Base-by-base conservation (phyloP, 2,113 vertebrate species). In the Paedocypris sp. region DNA sequence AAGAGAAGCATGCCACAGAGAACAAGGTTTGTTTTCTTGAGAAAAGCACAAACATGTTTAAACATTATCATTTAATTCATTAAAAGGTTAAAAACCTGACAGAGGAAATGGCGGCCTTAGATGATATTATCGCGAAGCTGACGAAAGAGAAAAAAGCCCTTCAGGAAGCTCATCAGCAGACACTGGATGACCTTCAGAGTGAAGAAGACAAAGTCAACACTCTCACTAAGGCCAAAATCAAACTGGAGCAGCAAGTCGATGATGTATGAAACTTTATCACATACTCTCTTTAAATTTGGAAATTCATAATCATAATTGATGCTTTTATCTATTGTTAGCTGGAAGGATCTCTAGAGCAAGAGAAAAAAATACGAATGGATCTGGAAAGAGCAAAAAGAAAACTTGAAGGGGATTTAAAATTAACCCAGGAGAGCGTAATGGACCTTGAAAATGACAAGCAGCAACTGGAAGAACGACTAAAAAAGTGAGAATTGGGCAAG, bases 1-100 rank as follows among this genome's bases (percentile, higher is more conserved):
- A 91, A 60, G 88, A 91, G 71, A 91, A 91, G 50, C 89, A 91
- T 0, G 89, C 89, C 0, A 91, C 88, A 0, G 89, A 91, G 72
- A 91, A 91, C 73, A 91, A 91, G 86, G 89, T 89, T 45, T 23
- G n/a, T n/a, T n/a, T n/a, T n/a, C n/a, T n/a, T n/a, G n/a, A n/a
- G n/a, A n/a, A n/a, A n/a, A n/a, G n/a, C n/a, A n/a, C n/a, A n/a
- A n/a, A n/a, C n/a, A 16, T 9, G 1, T 9, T 61, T 61, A 45
- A 59, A 46, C 32, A 49, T 53, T 28, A 36, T 9, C 8, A 50
- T 9, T 39, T 3, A 29, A 20, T 6, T 28, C 19, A 42, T 16
- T n/a, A n/a, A n/a, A n/a, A 76, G 76, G 76, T 78, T 5, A 78
- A 78, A 38, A 78, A 76, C 57, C 62, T 78, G 61, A 76, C 74